Evolutionary conservation across 2,797 vertebrate species (phyloP), one percentile per base, ranked within the genome.

Genomic region (Nannoperca obscura): DNA sequence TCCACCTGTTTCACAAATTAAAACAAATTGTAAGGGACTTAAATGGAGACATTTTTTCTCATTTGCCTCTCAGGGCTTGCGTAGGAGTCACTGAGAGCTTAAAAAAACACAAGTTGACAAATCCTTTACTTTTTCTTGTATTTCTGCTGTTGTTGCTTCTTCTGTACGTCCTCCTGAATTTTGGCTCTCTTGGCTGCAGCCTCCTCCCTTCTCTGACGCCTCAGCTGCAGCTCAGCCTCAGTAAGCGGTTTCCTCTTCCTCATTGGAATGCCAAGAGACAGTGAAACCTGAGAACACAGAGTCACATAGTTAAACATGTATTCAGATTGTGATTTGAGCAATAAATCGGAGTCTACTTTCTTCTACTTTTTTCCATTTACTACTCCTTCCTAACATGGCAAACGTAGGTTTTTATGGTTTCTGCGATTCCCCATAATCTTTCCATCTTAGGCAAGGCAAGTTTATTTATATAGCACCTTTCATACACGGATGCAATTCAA

Each of bases 101-200:
- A 30, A 42, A 36, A 57, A 60, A 46, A 4, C 7, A 8, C 13
- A 1, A 13, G 53, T n/a, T 36, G 19, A 60, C 0, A 10, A 11
- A 13, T 52, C 11, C 86, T 38, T 62, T 92, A 98, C 97, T 96
- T 99, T 91, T 96, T 97, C 91, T 93, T 92, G 79, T 90, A 86
- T 67, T 96, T 96, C 44, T 94, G 90, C 78, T 97, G 96, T 80
- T 96, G 94, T 78, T 94, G 94, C 76, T 92, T 93, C 74, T 52
- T 91, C 63, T 84, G 95, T 73, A 81, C 83, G 55, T 98, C 96
- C 71, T 97, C 94, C 80, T 93, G 82, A 0, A 95, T 75, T 79
- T 86, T 97, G 86, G 94, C 96, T 88, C 94, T 96, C 90, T 98
- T 97, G 58, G 95, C 96, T 40, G 95, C 95, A 36, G 95, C 92